phyloP scores from a whole-genome alignment of 2,888 invertebrate genomes.

The Barypeithes pellucidus region DNA sequence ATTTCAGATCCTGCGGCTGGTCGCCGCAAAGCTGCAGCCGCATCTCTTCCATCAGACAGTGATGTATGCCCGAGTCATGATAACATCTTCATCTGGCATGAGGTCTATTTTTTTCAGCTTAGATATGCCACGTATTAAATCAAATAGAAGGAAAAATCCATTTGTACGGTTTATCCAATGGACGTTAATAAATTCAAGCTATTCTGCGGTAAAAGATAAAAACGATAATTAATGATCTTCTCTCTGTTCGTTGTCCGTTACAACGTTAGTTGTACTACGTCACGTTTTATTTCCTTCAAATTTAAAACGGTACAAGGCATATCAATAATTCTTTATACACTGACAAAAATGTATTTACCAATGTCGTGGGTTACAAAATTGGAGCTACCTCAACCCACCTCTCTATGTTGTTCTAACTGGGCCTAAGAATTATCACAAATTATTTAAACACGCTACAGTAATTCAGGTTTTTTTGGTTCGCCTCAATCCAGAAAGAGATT shows the following conservation, averaged over 20 bases:
- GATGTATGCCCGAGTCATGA: conserved; percentile 65
- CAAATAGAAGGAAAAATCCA: conserved; percentile 58
- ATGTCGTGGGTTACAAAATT: too few relatives aligned
- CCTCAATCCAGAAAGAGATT: too few relatives aligned
- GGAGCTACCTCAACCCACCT: too few relatives aligned
- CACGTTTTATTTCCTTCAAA: too few relatives aligned
- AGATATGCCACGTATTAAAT: conserved; percentile 61
- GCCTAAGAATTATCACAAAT: too few relatives aligned
- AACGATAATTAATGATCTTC: conserved; percentile 50
- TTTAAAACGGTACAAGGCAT: too few relatives aligned
- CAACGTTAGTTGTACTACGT: neutral
- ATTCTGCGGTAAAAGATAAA: conserved; percentile 52
- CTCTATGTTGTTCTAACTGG: too few relatives aligned
- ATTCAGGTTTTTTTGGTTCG: too few relatives aligned
- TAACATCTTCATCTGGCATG: conserved; percentile 64
- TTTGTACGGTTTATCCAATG: conserved; percentile 57
- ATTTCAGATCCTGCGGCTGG: conserved; percentile 18
- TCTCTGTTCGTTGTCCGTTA: conserved; percentile 32
- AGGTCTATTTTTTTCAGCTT: conserved; percentile 60
- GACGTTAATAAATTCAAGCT: conserved; percentile 56
- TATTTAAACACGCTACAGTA: too few relatives aligned
- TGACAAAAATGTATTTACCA: too few relatives aligned
- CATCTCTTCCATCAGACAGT: conserved; percentile 60
- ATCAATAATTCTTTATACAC: too few relatives aligned
- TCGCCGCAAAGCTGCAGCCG: neutral